Conservation (phyloP, 2,797 vertebrate species). For the Neosalanx taihuensis region DNA sequence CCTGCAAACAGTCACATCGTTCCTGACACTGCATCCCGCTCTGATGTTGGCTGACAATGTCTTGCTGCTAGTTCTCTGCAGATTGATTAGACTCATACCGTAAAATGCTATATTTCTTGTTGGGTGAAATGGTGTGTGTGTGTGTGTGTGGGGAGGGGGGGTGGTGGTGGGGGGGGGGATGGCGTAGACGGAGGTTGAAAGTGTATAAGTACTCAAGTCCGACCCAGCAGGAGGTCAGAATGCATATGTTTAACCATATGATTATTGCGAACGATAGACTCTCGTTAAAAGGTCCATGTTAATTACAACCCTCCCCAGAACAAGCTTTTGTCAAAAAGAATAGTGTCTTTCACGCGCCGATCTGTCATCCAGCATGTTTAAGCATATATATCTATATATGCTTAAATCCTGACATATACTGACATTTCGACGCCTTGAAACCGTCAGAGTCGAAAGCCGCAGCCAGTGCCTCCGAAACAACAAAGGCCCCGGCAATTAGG, state of each 20-base stretch:
- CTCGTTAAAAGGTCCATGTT: conserved; percentile 30
- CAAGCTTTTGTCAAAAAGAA: neutral
- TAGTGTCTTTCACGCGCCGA: neutral
- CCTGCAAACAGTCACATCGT: no score
- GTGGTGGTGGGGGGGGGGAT: conserved; percentile 40
- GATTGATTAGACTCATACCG: no score
- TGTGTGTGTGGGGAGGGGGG: conserved; percentile 31
- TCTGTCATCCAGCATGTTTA: conserved; percentile 45
- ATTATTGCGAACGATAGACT: conserved; percentile 41
- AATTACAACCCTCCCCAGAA: conserved; percentile 43
- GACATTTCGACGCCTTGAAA: conserved; percentile 51
- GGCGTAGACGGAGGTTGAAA: conserved; percentile 9
- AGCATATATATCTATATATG: conserved; percentile 34
- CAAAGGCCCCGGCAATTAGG: conserved; percentile 68
- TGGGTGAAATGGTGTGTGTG: neutral
- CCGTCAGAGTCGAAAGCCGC: conserved; percentile 55
- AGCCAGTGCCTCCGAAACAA: conserved; percentile 61
- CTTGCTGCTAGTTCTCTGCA: no score
- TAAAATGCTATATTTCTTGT: neutral
- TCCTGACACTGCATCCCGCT: no score
- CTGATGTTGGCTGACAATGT: no score
- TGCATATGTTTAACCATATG: conserved; percentile 49
- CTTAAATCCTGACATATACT: conserved; percentile 37
- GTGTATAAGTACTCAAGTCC: conserved; percentile 54
- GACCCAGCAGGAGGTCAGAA: conserved; percentile 50